Evolutionary conservation across 2,797 vertebrate species (phyloP).

Genomic region (Falco rusticolus): DNA sequence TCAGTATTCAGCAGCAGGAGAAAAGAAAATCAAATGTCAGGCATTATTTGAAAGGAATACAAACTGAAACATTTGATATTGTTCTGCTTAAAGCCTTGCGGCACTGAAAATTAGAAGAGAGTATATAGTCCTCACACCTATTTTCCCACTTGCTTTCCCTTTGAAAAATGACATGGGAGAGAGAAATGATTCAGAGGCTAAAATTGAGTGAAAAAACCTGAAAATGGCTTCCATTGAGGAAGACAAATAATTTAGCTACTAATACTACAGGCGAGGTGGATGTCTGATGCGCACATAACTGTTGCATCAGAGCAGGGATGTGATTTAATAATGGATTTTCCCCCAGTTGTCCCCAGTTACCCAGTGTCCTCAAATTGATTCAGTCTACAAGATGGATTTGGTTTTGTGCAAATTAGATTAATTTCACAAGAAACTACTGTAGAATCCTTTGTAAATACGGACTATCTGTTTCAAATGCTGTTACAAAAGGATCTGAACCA

Average conservation of each 20-base stretch:
- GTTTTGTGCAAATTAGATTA: background rate
- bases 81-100: background rate
- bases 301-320: background rate
- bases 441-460: background rate
- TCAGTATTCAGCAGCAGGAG: background rate
- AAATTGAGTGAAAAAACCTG: background rate
- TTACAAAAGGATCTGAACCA: background rate
- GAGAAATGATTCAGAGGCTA: background rate
- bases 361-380: background rate
- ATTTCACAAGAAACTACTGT: background rate
- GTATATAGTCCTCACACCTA: accelerated
- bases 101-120: background rate
- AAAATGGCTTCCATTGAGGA: background rate
- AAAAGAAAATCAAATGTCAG: background rate
- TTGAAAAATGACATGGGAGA: background rate
- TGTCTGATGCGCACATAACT: background rate
- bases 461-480: background rate
- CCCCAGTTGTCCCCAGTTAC: background rate
- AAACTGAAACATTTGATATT: accelerated
- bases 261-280: background rate
- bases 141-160: background rate
- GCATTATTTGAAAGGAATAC: background rate
- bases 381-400: background rate
- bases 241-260: background rate
- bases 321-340: background rate